These are phyloP conservation scores for Fringilla coelebs DNA, from an alignment of 2,797 vertebrate species.

Conservation along the genomic window DNA sequence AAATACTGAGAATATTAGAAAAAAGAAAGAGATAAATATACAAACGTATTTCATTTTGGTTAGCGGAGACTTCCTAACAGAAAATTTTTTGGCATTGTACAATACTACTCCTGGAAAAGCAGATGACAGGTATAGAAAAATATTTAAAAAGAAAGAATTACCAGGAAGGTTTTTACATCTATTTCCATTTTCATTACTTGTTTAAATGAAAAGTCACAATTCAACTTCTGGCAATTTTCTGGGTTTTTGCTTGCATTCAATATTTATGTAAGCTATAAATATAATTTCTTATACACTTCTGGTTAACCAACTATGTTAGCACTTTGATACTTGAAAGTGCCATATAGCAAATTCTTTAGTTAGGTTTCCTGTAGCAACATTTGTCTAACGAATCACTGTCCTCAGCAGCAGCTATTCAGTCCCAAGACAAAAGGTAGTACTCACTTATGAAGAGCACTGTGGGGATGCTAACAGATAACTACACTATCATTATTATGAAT, in stretches of 20 bases:
- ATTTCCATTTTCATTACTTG: not conserved
- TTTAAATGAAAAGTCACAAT: not conserved
- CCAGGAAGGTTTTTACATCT: not conserved
- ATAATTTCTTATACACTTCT: not conserved
- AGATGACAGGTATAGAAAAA: not conserved
- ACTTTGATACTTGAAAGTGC: not conserved
- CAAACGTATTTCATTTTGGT: not conserved
- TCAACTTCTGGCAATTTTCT: not conserved
- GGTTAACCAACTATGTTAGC: not conserved
- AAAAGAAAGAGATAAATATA: not conserved
- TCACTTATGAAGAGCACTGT: not conserved
- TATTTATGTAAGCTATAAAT: not conserved
- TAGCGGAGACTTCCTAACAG: not conserved
- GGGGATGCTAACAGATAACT: not conserved
- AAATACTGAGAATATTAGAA: not conserved
- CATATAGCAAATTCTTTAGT: not conserved
- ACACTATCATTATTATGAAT: not conserved
- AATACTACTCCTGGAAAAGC: not conserved
- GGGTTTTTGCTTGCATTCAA: not conserved
- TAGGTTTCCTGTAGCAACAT: not conserved
- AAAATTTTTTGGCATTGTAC: not conserved
- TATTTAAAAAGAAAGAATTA: not conserved
- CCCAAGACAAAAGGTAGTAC: not conserved
- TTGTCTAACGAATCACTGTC: not conserved
- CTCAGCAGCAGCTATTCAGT: not conserved